Evolutionary conservation across 1,140 invertebrate species (phyloP), one percentile per base, ranked within the genome.

Genomic region (Mya arenaria): DNA sequence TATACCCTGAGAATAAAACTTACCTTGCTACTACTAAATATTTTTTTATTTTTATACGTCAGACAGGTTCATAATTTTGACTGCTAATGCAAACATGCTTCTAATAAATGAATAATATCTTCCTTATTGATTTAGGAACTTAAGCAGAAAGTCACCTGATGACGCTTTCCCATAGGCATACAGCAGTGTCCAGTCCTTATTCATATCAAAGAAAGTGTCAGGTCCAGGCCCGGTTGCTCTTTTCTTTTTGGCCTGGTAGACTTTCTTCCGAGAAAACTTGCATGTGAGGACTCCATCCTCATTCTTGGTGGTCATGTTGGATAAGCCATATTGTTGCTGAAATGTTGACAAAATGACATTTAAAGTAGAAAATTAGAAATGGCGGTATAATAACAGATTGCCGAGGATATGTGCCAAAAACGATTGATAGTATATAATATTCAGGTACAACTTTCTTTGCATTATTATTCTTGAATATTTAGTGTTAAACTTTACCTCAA

Each of bases 191-290:
- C 34, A 78, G 34, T 68, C 75, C 0, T 78, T n/a, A 58, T 68
- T 78, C 63, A 68, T 39, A 68, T 78, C 62, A 68, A 78, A 78
- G 37, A 23, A 78, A n/a, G 62, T 78, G n/a, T 23, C 3, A 3
- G 75, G 1, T 15, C 32, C 3, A 36, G 62, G n/a, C 17, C 28
- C 74, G 36, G 44, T 39, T 13, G 62, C 39, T 30, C 41, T 23
- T 28, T 68, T 78, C 30, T 34, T 65, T 5, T 63, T 25, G 10
- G 19, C 10, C 3, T 1, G 15, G 5, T 36, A 19, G 23, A 41
- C 28, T 30, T 68, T 78, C 30, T 68, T 78, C 10, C 75, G 15
- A 23, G 13, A 19, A 41, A 78, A 78, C 28, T 23, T 23, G 52
- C 75, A 78, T 4, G 41, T 25, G 6, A 78, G 30, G 1, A 66